A percentile compares a stretch with the other conserved stretches of the same genome.
phyloP scores from a whole-genome alignment of 2,888 invertebrate genomes.

The Sthenelais limicola region DNA sequence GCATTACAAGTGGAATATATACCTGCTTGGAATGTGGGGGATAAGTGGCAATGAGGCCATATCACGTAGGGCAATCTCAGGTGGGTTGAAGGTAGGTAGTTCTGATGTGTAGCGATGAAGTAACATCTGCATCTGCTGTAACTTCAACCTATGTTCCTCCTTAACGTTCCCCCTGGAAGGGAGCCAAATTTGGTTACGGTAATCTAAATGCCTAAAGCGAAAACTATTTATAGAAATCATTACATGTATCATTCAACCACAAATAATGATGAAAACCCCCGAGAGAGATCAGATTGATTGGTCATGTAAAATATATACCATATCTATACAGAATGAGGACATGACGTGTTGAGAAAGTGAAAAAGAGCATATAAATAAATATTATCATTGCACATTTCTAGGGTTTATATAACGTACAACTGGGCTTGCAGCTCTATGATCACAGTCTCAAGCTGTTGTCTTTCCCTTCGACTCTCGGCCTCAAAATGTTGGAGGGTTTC shows the following conservation, averaged over 20 bases:
- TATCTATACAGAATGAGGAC: no score
- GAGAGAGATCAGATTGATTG: no score
- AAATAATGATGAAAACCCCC: no score
- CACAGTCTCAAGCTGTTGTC: slow-evolving; percentile 54
- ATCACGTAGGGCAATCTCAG: slow-evolving; percentile 32
- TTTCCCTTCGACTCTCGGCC: slow-evolving; percentile 50
- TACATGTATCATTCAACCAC: no score
- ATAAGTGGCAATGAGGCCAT: slow-evolving; percentile 30
- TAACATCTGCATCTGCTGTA: slow-evolving; percentile 39
- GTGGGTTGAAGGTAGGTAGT: slow-evolving; percentile 34
- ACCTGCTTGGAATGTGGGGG: not conserved
- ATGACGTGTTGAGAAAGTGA: no score
- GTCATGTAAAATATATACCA: no score
- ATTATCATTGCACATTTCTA: no score
- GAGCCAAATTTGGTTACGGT: no score
- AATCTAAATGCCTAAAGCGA: no score
- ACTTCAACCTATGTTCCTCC: slow-evolving; percentile 31
- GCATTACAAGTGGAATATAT: no score
- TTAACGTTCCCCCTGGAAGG: slow-evolving; percentile 23
- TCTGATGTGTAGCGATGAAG: slow-evolving; percentile 21
- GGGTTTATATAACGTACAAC: slow-evolving; percentile 58
- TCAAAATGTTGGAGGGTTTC: slow-evolving; percentile 51
- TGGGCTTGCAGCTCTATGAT: slow-evolving; percentile 59
- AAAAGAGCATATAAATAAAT: no score
- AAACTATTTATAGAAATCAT: no score